Evolutionary conservation across 2,113 vertebrate genomes (phyloP).

Genomic region (Lipophrys pholis): DNA sequence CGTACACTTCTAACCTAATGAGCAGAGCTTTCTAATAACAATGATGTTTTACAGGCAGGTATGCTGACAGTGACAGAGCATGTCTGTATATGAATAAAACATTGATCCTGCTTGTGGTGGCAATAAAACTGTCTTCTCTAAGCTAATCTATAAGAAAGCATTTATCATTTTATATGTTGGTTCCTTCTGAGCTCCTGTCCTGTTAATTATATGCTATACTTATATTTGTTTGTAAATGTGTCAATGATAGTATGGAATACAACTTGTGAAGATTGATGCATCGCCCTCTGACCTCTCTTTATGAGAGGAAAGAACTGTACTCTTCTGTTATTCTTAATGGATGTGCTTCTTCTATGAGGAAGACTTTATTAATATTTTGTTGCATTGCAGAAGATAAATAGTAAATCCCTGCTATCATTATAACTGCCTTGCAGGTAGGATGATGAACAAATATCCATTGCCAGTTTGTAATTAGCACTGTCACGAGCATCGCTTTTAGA

Average conservation of each 20-base stretch:
- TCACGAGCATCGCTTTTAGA: slow-evolving; percentile 44
- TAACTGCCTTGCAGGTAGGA: slow-evolving; percentile 13
- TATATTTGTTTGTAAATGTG: neutral
- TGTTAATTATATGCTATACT: neutral
- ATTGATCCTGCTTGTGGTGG: slow-evolving; percentile 28
- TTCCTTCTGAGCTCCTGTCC: slow-evolving; percentile 8
- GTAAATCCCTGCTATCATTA: slow-evolving; percentile 37
- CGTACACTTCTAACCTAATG: slow-evolving; percentile 40
- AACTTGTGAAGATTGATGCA: neutral
- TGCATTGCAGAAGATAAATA: slow-evolving; percentile 6
- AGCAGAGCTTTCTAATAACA: slow-evolving; percentile 34
- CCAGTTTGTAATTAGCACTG: slow-evolving; percentile 57
- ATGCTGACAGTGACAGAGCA: neutral
- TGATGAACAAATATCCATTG: slow-evolving; percentile 38
- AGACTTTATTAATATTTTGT: slow-evolving; percentile 22
- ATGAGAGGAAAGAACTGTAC: neutral
- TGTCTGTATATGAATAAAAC: slow-evolving; percentile 40
- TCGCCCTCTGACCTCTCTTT: slow-evolving; percentile 6
- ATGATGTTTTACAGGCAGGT: slow-evolving; percentile 41
- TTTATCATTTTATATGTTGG: slow-evolving; percentile 30
- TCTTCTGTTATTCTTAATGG: slow-evolving; percentile 7
- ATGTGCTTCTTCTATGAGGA: slow-evolving; percentile 33
- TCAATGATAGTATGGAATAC: neutral
- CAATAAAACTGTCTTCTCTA: slow-evolving; percentile 30
- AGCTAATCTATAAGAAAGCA: neutral